Base-by-base conservation (phyloP, 2,888 invertebrate species). In the Bruchidius siliquastri region DNA sequence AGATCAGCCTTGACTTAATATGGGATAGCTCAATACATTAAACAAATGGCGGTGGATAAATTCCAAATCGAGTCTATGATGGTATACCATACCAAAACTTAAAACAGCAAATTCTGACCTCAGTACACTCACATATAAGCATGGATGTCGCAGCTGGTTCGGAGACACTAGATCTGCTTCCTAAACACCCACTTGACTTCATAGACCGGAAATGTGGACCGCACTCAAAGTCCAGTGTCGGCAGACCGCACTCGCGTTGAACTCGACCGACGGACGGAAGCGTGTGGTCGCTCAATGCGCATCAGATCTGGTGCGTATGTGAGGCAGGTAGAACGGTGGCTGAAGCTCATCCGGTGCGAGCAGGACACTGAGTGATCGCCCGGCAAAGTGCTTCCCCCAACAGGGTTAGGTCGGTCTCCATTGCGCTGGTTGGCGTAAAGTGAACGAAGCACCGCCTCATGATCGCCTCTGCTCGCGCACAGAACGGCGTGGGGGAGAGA, bases 291-390 rank as follows among this genome's bases (percentile, higher is more conserved):
- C 10, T 49, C 49, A 68, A 68, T 68, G 68, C 68, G 22, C 68
- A 68, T 49, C 49, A 49, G 49, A 49, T 49, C 49, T 13, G 49
- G 49, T 49, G 49, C 49, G 49, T 30, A 30, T 30, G 30, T 30
- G 30, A 30, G 30, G 30, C 30, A 30, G 30, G 30, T 30, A 30
- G 30, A 49, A 49, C 49, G 49, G 49, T 49, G 49, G 71, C 49
- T 71, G 26, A 71, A 71, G 71, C 71, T 71, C 20, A 71, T 22
- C 71, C 26, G 30, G 26, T 6, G 86, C 86, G 84, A 85, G 84
- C 86, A 85, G 85, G 83, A 86, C 86, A 85, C 85, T 85, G 86
- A 87, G 86, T 86, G 87, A 86, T 66, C 66, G 66, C 13, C 26
- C 26, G 26, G 70, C 21, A 20, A 26, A 70, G 26, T 20, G 20